These are phyloP conservation scores for Cheilosia vulpina DNA, from an alignment of 2,888 invertebrate species.

Conservation along the genomic window DNA sequence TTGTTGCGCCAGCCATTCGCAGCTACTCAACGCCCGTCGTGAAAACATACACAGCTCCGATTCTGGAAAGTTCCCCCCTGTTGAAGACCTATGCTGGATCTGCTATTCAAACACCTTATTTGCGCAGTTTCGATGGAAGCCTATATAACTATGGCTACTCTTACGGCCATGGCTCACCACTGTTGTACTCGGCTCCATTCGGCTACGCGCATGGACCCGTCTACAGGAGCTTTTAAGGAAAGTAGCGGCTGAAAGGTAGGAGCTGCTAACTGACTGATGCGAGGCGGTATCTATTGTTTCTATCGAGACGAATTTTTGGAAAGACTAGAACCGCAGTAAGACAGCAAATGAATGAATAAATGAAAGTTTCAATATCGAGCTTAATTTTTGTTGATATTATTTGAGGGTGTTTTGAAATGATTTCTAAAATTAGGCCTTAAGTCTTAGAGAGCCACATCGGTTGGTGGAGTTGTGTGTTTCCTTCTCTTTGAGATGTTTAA, in stretches of 20 bases:
- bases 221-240: slow-evolving; percentile 45
- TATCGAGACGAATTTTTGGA: slow-evolving; percentile 42
- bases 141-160: slow-evolving; percentile 62
- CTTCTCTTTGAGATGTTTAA: too few species aligned
- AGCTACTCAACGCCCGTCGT: slow-evolving; percentile 74
- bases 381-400: neutral
- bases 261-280: slow-evolving; percentile 45
- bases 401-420: too few species aligned
- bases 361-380: slow-evolving; percentile 5
- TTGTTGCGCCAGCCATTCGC: slow-evolving; percentile 76
- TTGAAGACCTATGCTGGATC: slow-evolving; percentile 50
- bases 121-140: slow-evolving; percentile 55
- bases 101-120: slow-evolving; percentile 49
- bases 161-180: slow-evolving; percentile 56
- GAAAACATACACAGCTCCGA: slow-evolving; percentile 72
- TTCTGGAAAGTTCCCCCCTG: slow-evolving; percentile 50
- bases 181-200: slow-evolving; percentile 51
- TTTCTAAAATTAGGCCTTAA: too few species aligned
- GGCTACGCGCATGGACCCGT: slow-evolving; percentile 39
- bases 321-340: slow-evolving; percentile 61
- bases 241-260: neutral
- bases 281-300: slow-evolving; percentile 69
- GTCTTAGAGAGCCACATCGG: too few species aligned
- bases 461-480: too few species aligned
- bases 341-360: slow-evolving; percentile 17